Evolutionary conservation across 2,888 invertebrate species (phyloP).

Genomic region (Campaea margaritaria): DNA sequence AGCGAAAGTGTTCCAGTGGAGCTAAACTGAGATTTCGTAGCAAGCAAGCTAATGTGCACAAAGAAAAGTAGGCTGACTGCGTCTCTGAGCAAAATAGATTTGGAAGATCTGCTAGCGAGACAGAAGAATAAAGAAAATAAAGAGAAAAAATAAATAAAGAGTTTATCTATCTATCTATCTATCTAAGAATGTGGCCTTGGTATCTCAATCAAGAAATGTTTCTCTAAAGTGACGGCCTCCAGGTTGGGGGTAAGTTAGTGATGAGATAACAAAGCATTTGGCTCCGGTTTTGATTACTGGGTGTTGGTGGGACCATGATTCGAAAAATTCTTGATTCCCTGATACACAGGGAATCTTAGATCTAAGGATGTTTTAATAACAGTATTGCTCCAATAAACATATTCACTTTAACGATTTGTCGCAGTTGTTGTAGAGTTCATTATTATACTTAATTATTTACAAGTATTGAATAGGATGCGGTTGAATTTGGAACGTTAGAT

Average conservation of each 20-base stretch:
- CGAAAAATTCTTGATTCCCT: no score
- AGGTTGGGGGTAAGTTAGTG: no score
- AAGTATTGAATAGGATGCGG: slow-evolving; percentile 2
- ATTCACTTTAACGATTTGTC: no score
- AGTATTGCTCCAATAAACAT: no score
- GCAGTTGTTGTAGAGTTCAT: background rate
- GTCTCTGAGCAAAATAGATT: background rate
- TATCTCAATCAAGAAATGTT: background rate
- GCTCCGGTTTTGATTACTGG: no score
- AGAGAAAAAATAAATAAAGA: no score
- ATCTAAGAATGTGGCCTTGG: background rate
- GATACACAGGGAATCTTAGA: no score
- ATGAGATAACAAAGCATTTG: no score
- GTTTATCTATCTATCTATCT: no score
- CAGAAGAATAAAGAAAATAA: background rate
- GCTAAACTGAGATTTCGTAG: slow-evolving; percentile 30
- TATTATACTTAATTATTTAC: background rate
- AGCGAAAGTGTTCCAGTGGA: slow-evolving; percentile 52
- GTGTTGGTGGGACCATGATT: no score
- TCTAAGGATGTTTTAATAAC: no score
- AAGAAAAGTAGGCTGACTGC: slow-evolving; percentile 11
- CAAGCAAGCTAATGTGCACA: slow-evolving; percentile 30
- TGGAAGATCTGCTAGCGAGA: background rate
- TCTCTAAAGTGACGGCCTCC: no score
- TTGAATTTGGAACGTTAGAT: background rate